These are phyloP conservation scores for Apostichopus californicus DNA, from an alignment of 35 echinoderm and acorn worm species.

Conservation along the genomic window DNA sequence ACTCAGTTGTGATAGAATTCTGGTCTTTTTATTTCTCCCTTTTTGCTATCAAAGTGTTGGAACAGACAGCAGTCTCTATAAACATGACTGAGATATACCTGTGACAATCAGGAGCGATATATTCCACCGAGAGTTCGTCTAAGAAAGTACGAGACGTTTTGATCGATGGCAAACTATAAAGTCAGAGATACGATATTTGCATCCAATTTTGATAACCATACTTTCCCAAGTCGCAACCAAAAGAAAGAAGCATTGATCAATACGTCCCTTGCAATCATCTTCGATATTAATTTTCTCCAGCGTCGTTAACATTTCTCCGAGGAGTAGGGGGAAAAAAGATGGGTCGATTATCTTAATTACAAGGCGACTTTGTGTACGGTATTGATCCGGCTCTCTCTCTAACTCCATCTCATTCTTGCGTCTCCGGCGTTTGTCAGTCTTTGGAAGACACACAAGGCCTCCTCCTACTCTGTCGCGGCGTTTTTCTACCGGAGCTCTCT, in stretches of 20 bases:
- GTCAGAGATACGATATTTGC: not conserved
- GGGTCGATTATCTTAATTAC: slow-evolving; percentile 53
- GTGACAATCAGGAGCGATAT: too few relatives aligned
- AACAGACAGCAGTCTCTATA: too few relatives aligned
- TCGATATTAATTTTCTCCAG: slow-evolving; percentile 30
- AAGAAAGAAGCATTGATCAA: slow-evolving; percentile 21
- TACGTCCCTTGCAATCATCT: not conserved
- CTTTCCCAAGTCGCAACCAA: not conserved
- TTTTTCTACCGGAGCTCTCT: not conserved
- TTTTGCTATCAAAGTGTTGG: too few relatives aligned
- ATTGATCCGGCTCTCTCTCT: slow-evolving; percentile 15
- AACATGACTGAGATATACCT: too few relatives aligned
- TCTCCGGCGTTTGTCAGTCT: not conserved
- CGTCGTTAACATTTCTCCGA: slow-evolving; percentile 8
- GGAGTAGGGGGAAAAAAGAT: not conserved
- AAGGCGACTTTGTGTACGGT: slow-evolving; percentile 5
- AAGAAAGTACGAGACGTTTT: not conserved
- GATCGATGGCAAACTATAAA: not conserved
- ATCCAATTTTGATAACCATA: not conserved
- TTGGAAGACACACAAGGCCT: not conserved
- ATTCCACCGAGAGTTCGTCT: too few relatives aligned
- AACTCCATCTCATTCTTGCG: too few relatives aligned
- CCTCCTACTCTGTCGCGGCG: too few relatives aligned
- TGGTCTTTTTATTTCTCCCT: too few relatives aligned
- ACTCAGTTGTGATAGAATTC: too few relatives aligned